Percentiles rank a stretch among this genome's conserved stretches.
Evolutionary conservation across 2,888 invertebrate species (phyloP).

Genomic region (Hirtodrosophila trivittata): DNA sequence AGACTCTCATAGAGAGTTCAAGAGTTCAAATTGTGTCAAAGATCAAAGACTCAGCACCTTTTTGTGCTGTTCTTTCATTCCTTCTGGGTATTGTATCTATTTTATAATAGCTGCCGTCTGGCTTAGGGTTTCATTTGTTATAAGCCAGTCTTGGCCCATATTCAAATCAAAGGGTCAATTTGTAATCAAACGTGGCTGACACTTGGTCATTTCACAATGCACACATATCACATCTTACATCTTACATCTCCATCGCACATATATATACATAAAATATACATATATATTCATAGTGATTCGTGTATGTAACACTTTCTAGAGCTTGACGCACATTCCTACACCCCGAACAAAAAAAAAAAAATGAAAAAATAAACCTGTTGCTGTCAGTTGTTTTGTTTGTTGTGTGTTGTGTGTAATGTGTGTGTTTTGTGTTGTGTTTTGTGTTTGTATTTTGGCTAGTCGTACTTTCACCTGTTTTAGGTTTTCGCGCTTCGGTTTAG

Average conservation of each 20-base stretch:
- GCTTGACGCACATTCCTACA: constrained; percentile 52
- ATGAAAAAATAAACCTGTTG: constrained; percentile 43
- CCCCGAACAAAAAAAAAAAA: constrained; percentile 23
- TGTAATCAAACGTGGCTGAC: constrained; percentile 9
- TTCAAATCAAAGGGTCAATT: constrained; percentile 31
- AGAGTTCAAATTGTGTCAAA: constrained; percentile 19
- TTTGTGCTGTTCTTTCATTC: constrained; percentile 16
- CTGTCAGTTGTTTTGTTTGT: constrained; percentile 28
- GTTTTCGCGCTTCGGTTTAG: constrained; percentile 50
- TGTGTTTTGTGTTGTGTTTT: constrained; percentile 14
- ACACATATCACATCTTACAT: not conserved
- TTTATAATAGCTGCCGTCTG: too few species aligned
- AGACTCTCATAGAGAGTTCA: too few species aligned
- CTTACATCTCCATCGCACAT: not conserved
- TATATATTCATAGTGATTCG: constrained; percentile 14
- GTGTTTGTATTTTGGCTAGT: constrained; percentile 51
- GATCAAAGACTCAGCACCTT: constrained; percentile 24
- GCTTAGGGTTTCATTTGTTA: constrained; percentile 3
- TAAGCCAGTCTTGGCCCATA: constrained; percentile 32
- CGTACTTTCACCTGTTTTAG: constrained; percentile 65
- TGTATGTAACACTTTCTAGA: constrained; percentile 67
- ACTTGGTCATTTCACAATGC: constrained; percentile 38
- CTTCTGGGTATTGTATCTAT: constrained; percentile 19
- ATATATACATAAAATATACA: not conserved
- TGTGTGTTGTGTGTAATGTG: constrained; percentile 6